Conservation (phyloP, 92 coral and sea anemone genomes). For the Actinostola sp. region DNA sequence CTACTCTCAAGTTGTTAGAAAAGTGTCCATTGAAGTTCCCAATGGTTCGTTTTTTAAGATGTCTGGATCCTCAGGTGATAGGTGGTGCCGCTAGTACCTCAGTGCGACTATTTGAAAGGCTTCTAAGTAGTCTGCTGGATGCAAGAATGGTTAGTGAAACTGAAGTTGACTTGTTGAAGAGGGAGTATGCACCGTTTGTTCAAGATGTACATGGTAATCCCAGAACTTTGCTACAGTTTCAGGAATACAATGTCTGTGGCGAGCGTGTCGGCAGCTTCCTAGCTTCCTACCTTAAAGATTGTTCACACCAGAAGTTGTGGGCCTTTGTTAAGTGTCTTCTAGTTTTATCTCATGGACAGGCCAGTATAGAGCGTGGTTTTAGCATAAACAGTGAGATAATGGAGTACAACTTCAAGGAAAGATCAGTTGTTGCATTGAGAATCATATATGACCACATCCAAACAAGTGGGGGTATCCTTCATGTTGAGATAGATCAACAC, state of each 20-base stretch:
- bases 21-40: constrained; percentile 74
- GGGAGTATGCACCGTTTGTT: constrained; percentile 54
- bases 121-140: constrained; percentile 55
- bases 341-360: constrained; percentile 71
- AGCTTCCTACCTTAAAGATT: constrained; percentile 29
- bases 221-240: constrained; percentile 34
- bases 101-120: constrained; percentile 65
- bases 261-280: constrained; percentile 52
- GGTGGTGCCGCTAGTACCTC: constrained; percentile 60
- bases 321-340: constrained; percentile 56
- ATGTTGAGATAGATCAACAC: constrained; percentile 62
- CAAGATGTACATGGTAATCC: constrained; percentile 59
- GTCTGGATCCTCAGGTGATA: constrained; percentile 70
- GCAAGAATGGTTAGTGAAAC: constrained; percentile 40
- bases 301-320: constrained; percentile 44
- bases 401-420: constrained; percentile 66
- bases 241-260: constrained; percentile 45
- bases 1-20: constrained; percentile 66
- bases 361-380: constrained; percentile 68
- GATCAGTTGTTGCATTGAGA: constrained; percentile 65
- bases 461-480: constrained; percentile 48
- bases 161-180: constrained; percentile 67
- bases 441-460: constrained; percentile 69
- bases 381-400: constrained; percentile 71
- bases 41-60: constrained; percentile 52